Percentiles rank a stretch among this genome's conserved stretches.
These are phyloP conservation scores for Odocoileus hemionus DNA, from an alignment of 2,113 vertebrate genomes.

Conservation along the genomic window DNA sequence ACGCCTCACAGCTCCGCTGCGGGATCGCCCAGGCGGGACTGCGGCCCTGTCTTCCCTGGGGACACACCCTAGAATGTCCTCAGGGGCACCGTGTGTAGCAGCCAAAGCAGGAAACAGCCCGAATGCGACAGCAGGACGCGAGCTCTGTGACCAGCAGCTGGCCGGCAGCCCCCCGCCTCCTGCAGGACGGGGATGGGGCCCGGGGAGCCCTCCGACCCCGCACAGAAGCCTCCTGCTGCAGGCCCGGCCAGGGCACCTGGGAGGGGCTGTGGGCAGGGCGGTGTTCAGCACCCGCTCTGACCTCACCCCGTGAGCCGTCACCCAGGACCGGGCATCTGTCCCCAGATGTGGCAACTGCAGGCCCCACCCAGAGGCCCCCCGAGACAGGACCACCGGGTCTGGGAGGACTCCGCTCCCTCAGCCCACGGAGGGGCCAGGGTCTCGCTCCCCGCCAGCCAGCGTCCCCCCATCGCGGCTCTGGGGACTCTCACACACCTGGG, in stretches of 20 bases:
- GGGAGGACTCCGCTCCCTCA: neutral
- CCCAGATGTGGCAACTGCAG: neutral
- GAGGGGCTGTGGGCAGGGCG: neutral
- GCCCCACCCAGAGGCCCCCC: neutral
- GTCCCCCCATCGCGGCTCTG: neutral
- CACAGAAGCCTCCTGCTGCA: neutral
- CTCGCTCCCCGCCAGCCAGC: neutral
- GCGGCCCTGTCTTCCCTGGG: neutral
- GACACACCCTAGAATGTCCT: neutral
- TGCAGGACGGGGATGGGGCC: neutral
- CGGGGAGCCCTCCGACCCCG: neutral
- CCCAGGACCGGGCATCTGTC: too few species aligned
- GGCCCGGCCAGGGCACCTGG: neutral
- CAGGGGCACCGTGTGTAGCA: neutral
- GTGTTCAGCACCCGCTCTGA: neutral
- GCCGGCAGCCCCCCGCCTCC: fast-evolving
- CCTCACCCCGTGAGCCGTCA: neutral
- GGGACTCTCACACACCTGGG: neutral
- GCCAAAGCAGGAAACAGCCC: neutral
- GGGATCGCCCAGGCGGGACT: neutral
- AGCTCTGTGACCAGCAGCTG: neutral
- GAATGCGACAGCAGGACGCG: fast-evolving
- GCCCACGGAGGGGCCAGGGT: neutral
- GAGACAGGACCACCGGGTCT: neutral
- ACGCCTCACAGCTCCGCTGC: neutral